phyloP scores from a whole-genome alignment of 2,113 vertebrate species.

The Melanostigma gelatinosum region DNA sequence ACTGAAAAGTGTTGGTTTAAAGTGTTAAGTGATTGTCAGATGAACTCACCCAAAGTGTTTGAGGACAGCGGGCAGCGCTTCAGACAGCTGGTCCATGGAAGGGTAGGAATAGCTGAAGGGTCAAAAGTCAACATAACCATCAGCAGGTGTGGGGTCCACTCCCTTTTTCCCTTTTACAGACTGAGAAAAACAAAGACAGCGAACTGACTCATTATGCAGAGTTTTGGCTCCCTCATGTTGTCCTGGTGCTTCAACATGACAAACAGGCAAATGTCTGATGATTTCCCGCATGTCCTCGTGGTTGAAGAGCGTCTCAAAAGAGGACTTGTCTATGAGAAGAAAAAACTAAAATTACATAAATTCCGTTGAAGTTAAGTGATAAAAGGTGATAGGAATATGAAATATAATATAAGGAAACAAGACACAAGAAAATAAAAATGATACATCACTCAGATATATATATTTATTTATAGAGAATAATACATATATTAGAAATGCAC shows the following conservation, averaged over 20 bases:
- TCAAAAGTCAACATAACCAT: conserved; percentile 26
- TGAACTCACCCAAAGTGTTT: conserved; percentile 92
- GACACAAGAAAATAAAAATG: background rate
- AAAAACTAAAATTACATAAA: background rate
- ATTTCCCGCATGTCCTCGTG: conserved; percentile 96
- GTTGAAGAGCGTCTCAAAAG: conserved; percentile 91
- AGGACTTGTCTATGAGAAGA: conserved; percentile 88
- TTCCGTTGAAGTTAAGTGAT: background rate
- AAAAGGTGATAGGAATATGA: background rate
- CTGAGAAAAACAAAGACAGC: background rate
- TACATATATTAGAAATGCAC: background rate
- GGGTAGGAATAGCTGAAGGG: conserved; percentile 89
- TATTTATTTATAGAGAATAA: background rate
- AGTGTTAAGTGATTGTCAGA: background rate
- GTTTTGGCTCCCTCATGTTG: conserved; percentile 91
- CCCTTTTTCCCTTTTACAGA: background rate
- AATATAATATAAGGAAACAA: background rate
- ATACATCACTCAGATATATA: background rate
- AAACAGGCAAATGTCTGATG: conserved; percentile 90
- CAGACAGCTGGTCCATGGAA: conserved; percentile 94
- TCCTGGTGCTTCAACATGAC: conserved; percentile 93
- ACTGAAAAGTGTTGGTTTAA: background rate
- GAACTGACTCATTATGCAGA: conserved; percentile 87
- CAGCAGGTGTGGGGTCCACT: background rate
- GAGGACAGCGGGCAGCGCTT: conserved; percentile 88